Percentiles rank a stretch among this genome's conserved stretches.
Evolutionary conservation across 2,888 invertebrate genomes (phyloP).

Genomic region (Archips xylosteana): DNA sequence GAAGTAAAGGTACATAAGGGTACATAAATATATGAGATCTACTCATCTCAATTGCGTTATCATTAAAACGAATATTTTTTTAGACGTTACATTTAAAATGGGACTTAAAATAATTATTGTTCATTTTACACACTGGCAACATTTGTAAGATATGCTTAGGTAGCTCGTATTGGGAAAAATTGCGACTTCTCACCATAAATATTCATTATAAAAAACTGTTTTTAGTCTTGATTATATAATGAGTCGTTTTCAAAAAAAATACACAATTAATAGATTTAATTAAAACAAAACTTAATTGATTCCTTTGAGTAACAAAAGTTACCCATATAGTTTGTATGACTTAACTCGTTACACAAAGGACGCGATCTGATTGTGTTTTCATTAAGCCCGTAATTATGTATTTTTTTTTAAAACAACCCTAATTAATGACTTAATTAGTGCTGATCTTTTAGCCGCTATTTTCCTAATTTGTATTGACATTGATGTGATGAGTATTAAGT

Average conservation of each 20-base stretch:
- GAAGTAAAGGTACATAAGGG: not conserved
- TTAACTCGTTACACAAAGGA: no score
- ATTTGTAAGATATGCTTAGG: conserved; percentile 30
- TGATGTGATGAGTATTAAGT: not conserved
- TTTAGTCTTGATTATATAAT: no score
- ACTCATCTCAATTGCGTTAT: conserved; percentile 28
- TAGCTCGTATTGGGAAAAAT: conserved; percentile 24
- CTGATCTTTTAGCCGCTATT: conserved; percentile 3
- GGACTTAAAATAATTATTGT: conserved; percentile 34
- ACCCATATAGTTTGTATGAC: no score
- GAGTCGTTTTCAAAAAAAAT: no score
- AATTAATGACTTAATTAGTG: no score
- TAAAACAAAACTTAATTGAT: no score
- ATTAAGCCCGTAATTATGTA: no score
- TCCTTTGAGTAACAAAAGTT: no score
- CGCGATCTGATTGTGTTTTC: no score
- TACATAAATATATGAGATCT: conserved; percentile 33
- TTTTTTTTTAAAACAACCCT: no score
- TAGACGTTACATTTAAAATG: conserved; percentile 13
- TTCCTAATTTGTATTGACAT: conserved; percentile 4
- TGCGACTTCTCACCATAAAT: not conserved
- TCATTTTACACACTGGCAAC: conserved; percentile 26
- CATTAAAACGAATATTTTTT: conserved; percentile 2
- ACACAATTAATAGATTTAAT: no score
- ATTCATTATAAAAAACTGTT: no score